Conservation (phyloP, 2,113 vertebrate genomes). For the Megaceryle maxima region DNA sequence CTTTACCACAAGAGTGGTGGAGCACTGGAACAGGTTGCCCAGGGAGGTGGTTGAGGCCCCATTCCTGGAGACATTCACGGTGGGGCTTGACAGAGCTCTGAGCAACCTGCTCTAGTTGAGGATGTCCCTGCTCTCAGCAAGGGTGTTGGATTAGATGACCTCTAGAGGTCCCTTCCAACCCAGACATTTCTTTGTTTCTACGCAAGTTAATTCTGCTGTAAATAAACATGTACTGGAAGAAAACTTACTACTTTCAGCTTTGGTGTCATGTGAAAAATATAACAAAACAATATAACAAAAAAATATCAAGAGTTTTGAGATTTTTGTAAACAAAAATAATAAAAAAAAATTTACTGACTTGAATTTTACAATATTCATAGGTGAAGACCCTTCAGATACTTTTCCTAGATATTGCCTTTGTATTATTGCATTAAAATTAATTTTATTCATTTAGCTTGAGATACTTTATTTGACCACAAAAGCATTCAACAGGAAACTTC, state of each 20-base stretch:
- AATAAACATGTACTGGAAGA: neutral
- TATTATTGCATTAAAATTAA: slow-evolving; percentile 45
- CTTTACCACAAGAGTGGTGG: too few relatives aligned
- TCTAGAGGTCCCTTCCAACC: too few relatives aligned
- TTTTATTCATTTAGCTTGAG: slow-evolving; percentile 57
- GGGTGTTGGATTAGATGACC: too few relatives aligned
- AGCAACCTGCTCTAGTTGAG: too few relatives aligned
- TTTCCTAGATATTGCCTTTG: slow-evolving; percentile 7
- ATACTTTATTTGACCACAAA: slow-evolving; percentile 53
- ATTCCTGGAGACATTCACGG: too few relatives aligned
- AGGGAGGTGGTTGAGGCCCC: too few relatives aligned
- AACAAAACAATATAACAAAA: neutral
- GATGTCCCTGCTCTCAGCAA: too few relatives aligned
- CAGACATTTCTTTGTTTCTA: too few relatives aligned
- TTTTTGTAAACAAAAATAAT: neutral
- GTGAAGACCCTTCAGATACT: neutral
- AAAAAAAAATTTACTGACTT: neutral
- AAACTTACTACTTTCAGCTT: neutral
- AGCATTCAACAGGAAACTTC: slow-evolving; percentile 62
- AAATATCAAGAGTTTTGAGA: neutral
- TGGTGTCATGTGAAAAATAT: neutral
- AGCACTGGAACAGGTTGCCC: too few relatives aligned
- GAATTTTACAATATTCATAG: neutral
- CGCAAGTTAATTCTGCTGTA: neutral
- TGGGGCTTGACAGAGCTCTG: too few relatives aligned